phyloP scores from a whole-genome alignment of 2,797 vertebrate species.

The Gephyroberyx darwinii region DNA sequence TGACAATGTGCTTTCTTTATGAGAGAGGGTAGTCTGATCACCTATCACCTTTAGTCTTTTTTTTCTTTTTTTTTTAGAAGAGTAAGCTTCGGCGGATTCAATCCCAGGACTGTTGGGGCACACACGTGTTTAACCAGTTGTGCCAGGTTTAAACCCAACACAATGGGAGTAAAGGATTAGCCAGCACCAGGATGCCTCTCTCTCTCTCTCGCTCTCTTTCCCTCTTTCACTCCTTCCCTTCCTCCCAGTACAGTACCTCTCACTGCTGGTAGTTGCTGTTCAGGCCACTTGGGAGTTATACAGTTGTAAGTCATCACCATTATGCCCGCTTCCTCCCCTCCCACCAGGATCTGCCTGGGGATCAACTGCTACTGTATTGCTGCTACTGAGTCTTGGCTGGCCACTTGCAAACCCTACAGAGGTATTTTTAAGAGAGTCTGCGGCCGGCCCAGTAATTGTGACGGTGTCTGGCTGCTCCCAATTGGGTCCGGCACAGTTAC shows the following conservation, averaged over 20 bases:
- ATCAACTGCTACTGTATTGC: constrained; percentile 70
- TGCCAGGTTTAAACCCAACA: too few relatives aligned
- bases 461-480: constrained; percentile 77
- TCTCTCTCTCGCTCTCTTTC: background rate
- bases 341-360: constrained; percentile 48
- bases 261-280: constrained; percentile 28
- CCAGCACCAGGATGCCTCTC: too few relatives aligned
- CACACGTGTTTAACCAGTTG: too few relatives aligned
- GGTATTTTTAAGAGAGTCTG: constrained; percentile 85
- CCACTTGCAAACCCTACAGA: constrained; percentile 73
- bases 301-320: constrained; percentile 48
- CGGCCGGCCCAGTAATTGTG: constrained; percentile 78
- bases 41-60: background rate
- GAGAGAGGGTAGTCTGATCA: background rate
- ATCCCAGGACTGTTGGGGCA: too few relatives aligned
- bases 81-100: too few relatives aligned
- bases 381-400: constrained; percentile 70
- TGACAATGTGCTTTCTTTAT: background rate
- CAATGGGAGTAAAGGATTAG: too few relatives aligned
- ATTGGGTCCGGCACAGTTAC: constrained; percentile 64
- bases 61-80: background rate
- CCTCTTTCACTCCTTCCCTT: background rate
- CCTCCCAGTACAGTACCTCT: constrained; percentile 22
- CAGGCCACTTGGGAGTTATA: constrained; percentile 29
- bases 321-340: constrained; percentile 52